Percentiles rank a stretch among this genome's conserved stretches.
These are phyloP conservation scores for Polietes domitor DNA, from an alignment of 2,888 invertebrate genomes.

Conservation along the genomic window DNA sequence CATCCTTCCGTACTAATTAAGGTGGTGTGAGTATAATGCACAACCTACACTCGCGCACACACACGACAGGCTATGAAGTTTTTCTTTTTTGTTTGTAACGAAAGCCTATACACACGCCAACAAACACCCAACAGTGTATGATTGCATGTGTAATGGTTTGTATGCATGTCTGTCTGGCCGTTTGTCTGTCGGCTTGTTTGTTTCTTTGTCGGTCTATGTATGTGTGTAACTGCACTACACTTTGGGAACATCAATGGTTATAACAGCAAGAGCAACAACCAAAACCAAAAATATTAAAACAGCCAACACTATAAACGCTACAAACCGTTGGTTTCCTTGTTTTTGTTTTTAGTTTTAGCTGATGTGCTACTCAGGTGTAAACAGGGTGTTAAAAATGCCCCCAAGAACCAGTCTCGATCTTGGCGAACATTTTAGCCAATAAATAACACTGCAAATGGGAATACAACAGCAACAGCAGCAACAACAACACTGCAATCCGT, in stretches of 20 bases:
- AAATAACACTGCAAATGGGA: background rate
- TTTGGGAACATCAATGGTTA: slow-evolving; percentile 1
- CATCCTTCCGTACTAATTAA: background rate
- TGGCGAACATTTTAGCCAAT: slow-evolving; percentile 1
- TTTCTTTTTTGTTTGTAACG: background rate
- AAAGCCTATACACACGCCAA: background rate
- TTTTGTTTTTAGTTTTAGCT: background rate
- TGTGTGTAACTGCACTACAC: background rate
- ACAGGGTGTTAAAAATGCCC: slow-evolving; percentile 13
- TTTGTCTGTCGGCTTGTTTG: background rate
- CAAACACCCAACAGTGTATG: background rate
- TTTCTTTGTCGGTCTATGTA: too few species aligned
- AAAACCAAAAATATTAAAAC: background rate
- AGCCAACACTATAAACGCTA: background rate
- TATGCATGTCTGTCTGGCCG: background rate
- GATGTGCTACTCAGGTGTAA: slow-evolving; percentile 6
- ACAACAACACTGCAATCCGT: background rate
- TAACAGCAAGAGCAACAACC: background rate
- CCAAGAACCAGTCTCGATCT: background rate
- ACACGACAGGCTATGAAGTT: background rate
- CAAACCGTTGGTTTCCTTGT: background rate
- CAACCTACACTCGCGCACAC: background rate
- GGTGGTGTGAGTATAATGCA: slow-evolving; percentile 15
- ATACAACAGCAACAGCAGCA: background rate
- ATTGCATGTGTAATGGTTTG: background rate